These are phyloP conservation scores for Diplazon laetatorius DNA, from an alignment of 2,888 invertebrate genomes.

Conservation along the genomic window DNA sequence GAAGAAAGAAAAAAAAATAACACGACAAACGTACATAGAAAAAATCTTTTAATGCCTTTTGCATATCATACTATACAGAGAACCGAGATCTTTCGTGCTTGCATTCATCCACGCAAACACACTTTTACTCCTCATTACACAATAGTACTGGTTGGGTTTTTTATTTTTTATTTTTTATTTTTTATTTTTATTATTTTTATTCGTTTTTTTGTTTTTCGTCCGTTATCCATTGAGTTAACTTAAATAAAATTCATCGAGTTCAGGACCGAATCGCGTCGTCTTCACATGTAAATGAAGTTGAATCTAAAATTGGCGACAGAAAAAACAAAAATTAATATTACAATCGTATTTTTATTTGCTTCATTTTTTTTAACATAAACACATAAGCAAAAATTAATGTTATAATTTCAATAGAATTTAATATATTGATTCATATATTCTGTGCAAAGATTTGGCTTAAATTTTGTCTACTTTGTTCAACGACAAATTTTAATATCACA, in stretches of 20 bases:
- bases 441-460: no score
- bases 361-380: no score
- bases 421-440: no score
- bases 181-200: no score
- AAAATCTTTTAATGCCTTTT: constrained; percentile 76
- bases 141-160: constrained; percentile 63
- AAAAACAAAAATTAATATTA: constrained; percentile 24
- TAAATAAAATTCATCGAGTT: constrained; percentile 71
- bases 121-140: constrained; percentile 67
- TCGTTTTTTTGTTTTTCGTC: no score
- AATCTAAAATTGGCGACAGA: constrained; percentile 83
- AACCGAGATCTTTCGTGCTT: constrained; percentile 71
- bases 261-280: constrained; percentile 54
- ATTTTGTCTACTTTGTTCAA: no score
- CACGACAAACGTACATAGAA: constrained; percentile 67
- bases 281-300: constrained; percentile 88
- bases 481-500: no score
- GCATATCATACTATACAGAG: constrained; percentile 76
- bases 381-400: no score
- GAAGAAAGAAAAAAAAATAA: neutral
- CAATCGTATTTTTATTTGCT: no score
- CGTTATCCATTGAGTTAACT: constrained; percentile 64
- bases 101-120: constrained; percentile 74
- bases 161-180: no score
- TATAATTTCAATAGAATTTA: no score